Evolutionary conservation across 1,140 invertebrate species (phyloP), one percentile per base, ranked within the genome.

Genomic region (Apis dorsata): DNA sequence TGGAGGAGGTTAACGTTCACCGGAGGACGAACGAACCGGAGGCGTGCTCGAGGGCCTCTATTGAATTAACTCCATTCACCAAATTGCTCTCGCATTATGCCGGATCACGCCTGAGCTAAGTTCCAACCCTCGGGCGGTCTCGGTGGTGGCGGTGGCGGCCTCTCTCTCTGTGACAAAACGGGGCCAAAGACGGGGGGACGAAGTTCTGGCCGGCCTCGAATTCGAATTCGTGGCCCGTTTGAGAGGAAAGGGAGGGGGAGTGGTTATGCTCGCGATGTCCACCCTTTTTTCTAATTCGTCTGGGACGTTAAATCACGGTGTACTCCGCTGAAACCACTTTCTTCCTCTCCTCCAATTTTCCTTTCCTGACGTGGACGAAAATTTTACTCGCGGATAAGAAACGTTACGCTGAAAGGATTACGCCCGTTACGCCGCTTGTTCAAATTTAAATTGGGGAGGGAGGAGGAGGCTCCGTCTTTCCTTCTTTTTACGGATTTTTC

Each of bases 21-120:
- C 84, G 86, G 84, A 86, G 88, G 73, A 75, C 81, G 84, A 85
- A 78, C 79, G 84, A 85, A 77, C 79, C 78, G 76, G 86, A 88
- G 87, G 87, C 90, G 90, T 90, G 87, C 87, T 90, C 85, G 83
- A 90, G 90, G 57, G 79, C 79, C 85, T 86, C 85, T 87, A 91
- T 89, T 89, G 89, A 91, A 90, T 91, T 90, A 90, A 90, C 90
- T 91, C 84, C 87, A 90, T 91, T 90, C 90, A 88, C 87, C 82
- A 90, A 90, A 91, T 90, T 90, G 90, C 86, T 89, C 88, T 87
- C 87, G 87, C 87, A 90, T 91, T 90, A 91, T 91, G 90, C 90
- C 62, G 85, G 90, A 91, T 90, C 90, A 91, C 90, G 88, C 72
- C 84, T 83, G 75, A 87, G 83, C 82, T 85, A 88, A 85, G 79